Conservation (phyloP, 2,888 invertebrate species). For the Metellina segmentata region DNA sequence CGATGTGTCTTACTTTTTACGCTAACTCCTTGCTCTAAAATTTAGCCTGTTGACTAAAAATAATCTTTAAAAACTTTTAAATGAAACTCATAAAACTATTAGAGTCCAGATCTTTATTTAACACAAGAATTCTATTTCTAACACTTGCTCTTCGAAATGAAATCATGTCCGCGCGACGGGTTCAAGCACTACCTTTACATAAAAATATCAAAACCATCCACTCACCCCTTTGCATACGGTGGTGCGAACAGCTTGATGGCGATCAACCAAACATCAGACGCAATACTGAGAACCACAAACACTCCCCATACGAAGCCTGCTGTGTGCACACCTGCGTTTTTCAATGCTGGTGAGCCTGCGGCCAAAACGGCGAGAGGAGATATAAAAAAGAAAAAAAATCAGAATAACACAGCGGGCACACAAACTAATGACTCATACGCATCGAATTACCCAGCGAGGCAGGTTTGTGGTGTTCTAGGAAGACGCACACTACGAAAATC, state of each 20-base stretch:
- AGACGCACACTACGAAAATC: not conserved
- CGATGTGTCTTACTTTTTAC: too few species aligned
- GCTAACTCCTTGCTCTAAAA: too few species aligned
- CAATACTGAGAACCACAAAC: not conserved
- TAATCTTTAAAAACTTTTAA: too few species aligned
- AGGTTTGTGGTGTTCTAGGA: not conserved
- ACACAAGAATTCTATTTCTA: too few species aligned
- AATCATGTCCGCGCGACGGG: too few species aligned
- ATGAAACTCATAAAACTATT: too few species aligned
- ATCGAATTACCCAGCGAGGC: conserved; percentile 1
- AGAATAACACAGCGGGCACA: not conserved
- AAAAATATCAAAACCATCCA: not conserved
- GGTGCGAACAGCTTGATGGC: conserved; percentile 5
- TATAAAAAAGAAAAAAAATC: conserved; percentile 4
- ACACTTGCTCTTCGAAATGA: too few species aligned
- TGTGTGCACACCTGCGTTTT: conserved; percentile 28
- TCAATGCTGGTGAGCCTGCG: not conserved
- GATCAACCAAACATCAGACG: conserved; percentile 4
- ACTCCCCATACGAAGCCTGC: not conserved
- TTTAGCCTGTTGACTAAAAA: too few species aligned
- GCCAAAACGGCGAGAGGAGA: conserved; percentile 5
- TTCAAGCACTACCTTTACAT: too few species aligned
- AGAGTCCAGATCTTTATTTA: too few species aligned
- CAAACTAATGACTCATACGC: conserved; percentile 17
- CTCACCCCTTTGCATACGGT: conserved; percentile 16